Percentiles rank a stretch among this genome's conserved stretches.
Conservation (phyloP, 1,140 invertebrate genomes). For the Neodiprion pinetum region DNA sequence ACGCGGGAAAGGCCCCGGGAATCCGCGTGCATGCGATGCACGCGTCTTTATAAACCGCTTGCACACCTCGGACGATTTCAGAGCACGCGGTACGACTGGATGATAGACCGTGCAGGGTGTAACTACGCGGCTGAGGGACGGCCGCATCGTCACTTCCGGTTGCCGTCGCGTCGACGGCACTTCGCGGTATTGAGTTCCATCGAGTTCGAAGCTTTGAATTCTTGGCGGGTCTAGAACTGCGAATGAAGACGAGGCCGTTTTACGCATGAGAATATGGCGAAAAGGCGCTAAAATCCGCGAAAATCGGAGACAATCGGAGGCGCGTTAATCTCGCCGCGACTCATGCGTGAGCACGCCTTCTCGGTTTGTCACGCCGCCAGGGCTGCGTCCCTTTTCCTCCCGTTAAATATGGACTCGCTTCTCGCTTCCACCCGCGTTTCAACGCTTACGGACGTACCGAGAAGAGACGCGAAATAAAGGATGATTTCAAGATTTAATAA, state of each 20-base stretch:
- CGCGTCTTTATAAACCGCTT: not conserved
- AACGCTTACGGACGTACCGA: constrained; percentile 28
- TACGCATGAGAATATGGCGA: not conserved
- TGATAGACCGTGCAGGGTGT: no score
- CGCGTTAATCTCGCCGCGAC: not conserved
- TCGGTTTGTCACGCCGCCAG: constrained; percentile 6
- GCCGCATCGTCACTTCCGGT: no score
- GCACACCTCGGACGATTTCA: not conserved
- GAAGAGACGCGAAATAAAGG: constrained; percentile 36
- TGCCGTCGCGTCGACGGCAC: no score
- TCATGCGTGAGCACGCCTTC: not conserved
- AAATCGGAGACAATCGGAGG: constrained; percentile 7
- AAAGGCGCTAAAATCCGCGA: not conserved
- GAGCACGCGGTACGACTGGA: no score
- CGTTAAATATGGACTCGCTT: not conserved
- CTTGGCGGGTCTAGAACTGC: no score
- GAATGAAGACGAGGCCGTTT: not conserved
- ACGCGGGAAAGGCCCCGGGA: not conserved
- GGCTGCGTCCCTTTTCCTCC: constrained; percentile 17
- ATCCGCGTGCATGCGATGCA: not conserved
- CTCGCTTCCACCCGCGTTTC: constrained; percentile 23
- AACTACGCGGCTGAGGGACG: no score
- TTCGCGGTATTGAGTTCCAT: no score
- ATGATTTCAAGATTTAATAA: constrained; percentile 45
- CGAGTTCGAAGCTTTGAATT: no score